Evolutionary conservation across 2,888 invertebrate species (phyloP), one percentile per base, ranked within the genome.

Genomic region (Idaea aversata): DNA sequence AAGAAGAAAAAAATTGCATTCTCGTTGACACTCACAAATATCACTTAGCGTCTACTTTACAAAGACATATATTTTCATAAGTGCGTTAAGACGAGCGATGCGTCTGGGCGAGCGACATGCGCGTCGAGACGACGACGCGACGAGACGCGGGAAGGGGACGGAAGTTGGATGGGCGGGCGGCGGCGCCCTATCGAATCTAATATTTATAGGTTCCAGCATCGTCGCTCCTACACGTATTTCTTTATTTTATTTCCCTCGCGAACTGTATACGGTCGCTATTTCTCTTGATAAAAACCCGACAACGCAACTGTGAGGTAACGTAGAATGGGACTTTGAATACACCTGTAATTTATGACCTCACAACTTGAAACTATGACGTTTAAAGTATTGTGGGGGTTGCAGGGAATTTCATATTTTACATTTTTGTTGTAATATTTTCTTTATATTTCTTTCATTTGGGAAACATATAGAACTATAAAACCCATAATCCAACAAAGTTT

Each of bases 61-160:
- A 65, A 59, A 68, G 67, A 70, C 75, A 79, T 83, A 83, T 79
- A 80, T 84, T 81, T 82, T 83, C 81, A 84, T 83, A 81, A 83
- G 77, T 77, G 76, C 72, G 72, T 70, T 69, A 67, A 70, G 71
- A 72, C 68, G 66, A 71, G 66, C 72, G 73, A 75, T 76, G 70
- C 72, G 73, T 78, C 78, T 77, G 72, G 67, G 67, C 73, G 65
- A 66, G 66, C 65, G 15, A 25, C 25, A 3, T 3, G 25, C 25
- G 25, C 25, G 25, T 25, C 34, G 58, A 15, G 61, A 34, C 38
- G 47, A 16, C 6, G 63, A 15, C 36, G 36, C 35, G n/a, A n/a
- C 59, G 61, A 57, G 57, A 67, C 58, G 57, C 65, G 65, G 60
- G 61, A n/a, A n/a, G n/a, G n/a, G n/a, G n/a, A n/a, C n/a, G n/a